Percentiles rank a stretch among this genome's conserved stretches.
phyloP scores from a whole-genome alignment of 92 coral and sea anemone species.

The Metridium senile region DNA sequence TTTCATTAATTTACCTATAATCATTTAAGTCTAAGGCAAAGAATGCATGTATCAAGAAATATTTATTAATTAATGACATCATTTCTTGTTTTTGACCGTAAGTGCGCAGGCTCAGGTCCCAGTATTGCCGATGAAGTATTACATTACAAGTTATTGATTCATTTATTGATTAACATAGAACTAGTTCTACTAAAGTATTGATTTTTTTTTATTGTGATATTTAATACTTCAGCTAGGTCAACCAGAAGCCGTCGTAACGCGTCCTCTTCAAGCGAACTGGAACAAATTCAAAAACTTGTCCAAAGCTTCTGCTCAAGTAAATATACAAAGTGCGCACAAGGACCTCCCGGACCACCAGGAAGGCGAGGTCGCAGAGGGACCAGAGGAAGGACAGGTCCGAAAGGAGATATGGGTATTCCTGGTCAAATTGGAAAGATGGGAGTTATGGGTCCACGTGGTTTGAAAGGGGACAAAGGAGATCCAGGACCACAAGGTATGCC shows the following conservation, averaged over 20 bases:
- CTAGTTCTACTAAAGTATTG: background rate
- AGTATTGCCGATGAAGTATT: no score
- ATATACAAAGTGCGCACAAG: constrained; percentile 10
- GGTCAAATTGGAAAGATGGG: constrained; percentile 24
- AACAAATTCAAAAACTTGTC: background rate
- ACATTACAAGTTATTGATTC: no score
- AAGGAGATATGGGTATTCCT: constrained; percentile 20
- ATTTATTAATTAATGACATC: no score
- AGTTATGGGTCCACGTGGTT: constrained; percentile 19
- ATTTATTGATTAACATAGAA: no score
- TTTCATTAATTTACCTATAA: no score
- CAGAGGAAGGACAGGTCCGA: constrained; percentile 28
- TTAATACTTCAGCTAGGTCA: background rate
- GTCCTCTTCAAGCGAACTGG: background rate
- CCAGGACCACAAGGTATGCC: constrained; percentile 21
- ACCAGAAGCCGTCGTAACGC: background rate
- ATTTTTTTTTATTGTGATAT: background rate
- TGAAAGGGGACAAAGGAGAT: constrained; percentile 26
- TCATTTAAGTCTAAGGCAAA: no score
- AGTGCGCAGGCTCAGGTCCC: no score
- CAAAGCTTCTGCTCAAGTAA: background rate
- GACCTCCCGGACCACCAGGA: constrained; percentile 45
- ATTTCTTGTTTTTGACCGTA: no score
- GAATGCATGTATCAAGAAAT: no score
- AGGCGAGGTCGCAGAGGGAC: constrained; percentile 31